Base-by-base conservation (phyloP, 2,888 invertebrate species). In the Chrysodeixis includens region DNA sequence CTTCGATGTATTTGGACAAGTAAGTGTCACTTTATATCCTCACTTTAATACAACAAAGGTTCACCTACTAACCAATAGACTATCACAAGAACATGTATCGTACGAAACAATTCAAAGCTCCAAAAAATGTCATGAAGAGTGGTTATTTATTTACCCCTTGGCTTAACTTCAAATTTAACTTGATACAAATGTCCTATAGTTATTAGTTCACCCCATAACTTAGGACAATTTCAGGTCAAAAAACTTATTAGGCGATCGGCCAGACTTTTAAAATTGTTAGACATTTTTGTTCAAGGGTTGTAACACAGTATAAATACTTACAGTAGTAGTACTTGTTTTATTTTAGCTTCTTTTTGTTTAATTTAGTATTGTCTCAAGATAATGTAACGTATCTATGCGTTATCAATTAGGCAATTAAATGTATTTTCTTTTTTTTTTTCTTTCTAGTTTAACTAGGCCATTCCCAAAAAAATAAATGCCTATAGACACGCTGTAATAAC, bases 1-100 rank as follows among this genome's bases (percentile, higher is more conserved):
- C 56, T 98, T 98, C 90, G 99, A 99, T 94, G 98, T 99, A 0
- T 97, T 99, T 87, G 99, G 99, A 14, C 97, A 97, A 57, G 95
- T 95, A 79, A 90, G 91, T 90, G 76, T 32, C 0, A n/a, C 59
- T 4, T 20, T 10, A 32, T 32, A 35, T 35, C 35, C 4, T 35
- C 4, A 4, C 1, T 35, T 35, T 14, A 14, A 14, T 4, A 35
- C 0, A 35, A 32, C 9, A 12, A 12, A 9, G 7, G 2, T 32
- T 30, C 12, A 32, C 2, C 10, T 9, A 8, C 10, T 32, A 9
- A n/a, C n/a, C n/a, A n/a, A n/a, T n/a, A n/a, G n/a, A n/a, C n/a
- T 30, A 32, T 8, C 32, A 32, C 32, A 32, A 32, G 0, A 10
- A 32, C 32, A 10, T 1, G 12, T 2, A 32, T 2, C 4, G 16